Percentiles rank a stretch among this genome's conserved stretches.
Conservation (phyloP, 2,797 vertebrate genomes). For the Parauchenoglanis ngamensis region DNA sequence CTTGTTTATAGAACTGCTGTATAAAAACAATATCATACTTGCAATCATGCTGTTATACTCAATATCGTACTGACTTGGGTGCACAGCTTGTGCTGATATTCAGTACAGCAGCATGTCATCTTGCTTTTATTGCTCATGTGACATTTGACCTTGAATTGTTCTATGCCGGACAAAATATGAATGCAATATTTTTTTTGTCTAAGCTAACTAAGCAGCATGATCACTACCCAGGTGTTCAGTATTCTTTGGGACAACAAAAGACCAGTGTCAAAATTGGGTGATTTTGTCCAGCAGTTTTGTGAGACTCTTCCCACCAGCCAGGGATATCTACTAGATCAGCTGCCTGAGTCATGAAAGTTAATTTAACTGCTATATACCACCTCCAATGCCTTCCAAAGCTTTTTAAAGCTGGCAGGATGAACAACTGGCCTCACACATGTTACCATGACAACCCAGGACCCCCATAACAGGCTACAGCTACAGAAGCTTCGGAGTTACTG, state of each 20-base stretch:
- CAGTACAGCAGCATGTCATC: not conserved
- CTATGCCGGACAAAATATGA: not conserved
- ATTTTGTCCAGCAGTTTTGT: not conserved
- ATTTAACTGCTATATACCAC: not conserved
- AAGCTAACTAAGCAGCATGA: not conserved
- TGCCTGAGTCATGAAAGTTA: not conserved
- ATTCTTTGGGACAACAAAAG: not conserved
- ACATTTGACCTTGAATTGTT: not conserved
- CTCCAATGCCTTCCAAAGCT: not conserved
- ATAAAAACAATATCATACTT: no score
- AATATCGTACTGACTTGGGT: not conserved
- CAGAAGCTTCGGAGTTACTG: not conserved
- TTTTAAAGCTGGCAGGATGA: slow-evolving; percentile 1
- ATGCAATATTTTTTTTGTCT: not conserved
- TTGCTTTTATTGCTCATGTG: not conserved
- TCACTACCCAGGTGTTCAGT: not conserved
- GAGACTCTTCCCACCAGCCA: not conserved
- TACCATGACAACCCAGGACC: not conserved
- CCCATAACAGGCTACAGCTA: not conserved
- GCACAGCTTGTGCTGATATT: not conserved
- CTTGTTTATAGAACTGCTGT: not conserved
- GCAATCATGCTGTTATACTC: no score
- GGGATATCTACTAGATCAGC: not conserved
- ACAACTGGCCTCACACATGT: not conserved
- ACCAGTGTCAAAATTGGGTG: not conserved